Evolutionary conservation across 2,888 invertebrate species (phyloP).

Genomic region (Parascotia fuliginaria): DNA sequence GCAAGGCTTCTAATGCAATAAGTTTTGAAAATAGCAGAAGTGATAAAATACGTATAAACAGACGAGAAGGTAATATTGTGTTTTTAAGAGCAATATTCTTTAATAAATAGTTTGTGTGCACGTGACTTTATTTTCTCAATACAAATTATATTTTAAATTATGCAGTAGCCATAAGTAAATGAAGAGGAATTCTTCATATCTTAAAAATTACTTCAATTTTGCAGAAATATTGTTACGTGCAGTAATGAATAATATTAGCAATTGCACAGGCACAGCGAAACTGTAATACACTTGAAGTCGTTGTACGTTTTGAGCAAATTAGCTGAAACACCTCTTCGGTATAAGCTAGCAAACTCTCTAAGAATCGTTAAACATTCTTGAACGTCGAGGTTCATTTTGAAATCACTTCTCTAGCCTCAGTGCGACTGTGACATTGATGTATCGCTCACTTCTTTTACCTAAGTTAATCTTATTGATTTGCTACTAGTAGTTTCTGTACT

Average conservation of each 20-base stretch:
- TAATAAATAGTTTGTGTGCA: neutral
- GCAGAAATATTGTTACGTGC: neutral
- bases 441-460: constrained; percentile 57
- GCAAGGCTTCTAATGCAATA: too few species aligned
- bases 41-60: too few species aligned
- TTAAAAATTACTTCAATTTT: neutral
- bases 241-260: constrained; percentile 5
- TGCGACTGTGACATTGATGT: constrained; percentile 67
- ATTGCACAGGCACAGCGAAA: constrained; percentile 14
- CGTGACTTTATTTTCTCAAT: neutral
- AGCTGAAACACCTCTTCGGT: constrained; percentile 26
- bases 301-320: constrained; percentile 34
- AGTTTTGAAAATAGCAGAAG: too few species aligned
- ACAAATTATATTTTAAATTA: constrained; percentile 1
- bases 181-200: neutral
- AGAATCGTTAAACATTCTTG: constrained; percentile 64
- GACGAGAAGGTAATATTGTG: too few species aligned
- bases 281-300: constrained; percentile 4
- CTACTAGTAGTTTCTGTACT: constrained; percentile 21
- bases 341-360: constrained; percentile 20
- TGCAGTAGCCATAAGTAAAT: neutral
- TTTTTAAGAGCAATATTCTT: neutral
- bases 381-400: constrained; percentile 57
- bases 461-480: constrained; percentile 51
- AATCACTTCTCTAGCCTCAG: constrained; percentile 62